Evolutionary conservation across 2,797 vertebrate species (phyloP).

Genomic region (Glyptemys insculpta): DNA sequence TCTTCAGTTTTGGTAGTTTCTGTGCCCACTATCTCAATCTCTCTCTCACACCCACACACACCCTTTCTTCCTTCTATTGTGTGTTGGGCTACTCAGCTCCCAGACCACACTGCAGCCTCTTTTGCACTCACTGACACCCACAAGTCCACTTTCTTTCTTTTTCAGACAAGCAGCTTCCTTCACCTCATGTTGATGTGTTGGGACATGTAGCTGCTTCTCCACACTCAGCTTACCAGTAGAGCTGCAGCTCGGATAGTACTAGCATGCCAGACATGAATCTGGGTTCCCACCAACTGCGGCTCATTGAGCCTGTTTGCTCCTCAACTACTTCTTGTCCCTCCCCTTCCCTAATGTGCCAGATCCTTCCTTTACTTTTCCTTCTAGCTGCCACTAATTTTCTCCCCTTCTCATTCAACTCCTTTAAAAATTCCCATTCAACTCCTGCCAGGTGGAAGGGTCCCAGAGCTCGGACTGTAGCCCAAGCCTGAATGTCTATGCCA

Average conservation of each 20-base stretch:
- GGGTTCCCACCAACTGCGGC: not conserved
- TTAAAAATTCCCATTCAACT: not conserved
- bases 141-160: not conserved
- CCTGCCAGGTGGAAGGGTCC: not conserved
- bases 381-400: not conserved
- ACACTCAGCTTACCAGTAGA: not conserved
- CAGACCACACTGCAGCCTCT: not conserved
- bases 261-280: rapidly evolving
- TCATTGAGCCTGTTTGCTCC: not conserved
- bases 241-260: not conserved
- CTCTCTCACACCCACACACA: not conserved
- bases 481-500: not conserved
- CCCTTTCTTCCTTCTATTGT: not conserved
- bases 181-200: not conserved
- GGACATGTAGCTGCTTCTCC: not conserved
- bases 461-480: not conserved
- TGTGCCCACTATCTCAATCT: not conserved
- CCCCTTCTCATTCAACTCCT: not conserved
- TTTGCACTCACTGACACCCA: not conserved
- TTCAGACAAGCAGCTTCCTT: not conserved
- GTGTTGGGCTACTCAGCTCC: not conserved
- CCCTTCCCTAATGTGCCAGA: not conserved
- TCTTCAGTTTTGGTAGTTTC: not conserved
- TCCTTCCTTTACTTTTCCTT: not conserved
- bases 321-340: not conserved